Conservation (phyloP, 2,888 invertebrate genomes). For the Plebejus anna region DNA sequence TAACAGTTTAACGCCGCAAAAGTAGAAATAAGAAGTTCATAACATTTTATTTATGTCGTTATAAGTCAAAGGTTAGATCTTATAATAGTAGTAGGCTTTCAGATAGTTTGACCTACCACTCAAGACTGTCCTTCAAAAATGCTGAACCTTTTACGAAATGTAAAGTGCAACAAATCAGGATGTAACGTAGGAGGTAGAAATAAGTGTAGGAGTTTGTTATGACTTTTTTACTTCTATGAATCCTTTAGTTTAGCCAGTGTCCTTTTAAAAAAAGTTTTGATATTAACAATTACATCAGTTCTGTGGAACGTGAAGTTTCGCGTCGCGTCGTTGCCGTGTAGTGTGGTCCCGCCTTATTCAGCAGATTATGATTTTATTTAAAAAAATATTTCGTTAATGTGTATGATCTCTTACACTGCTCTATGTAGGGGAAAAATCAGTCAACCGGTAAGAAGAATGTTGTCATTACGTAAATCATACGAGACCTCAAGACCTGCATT, state of each 20-base stretch:
- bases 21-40: not conserved
- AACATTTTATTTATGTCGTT: not conserved
- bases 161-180: not conserved
- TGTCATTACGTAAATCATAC: slow-evolving; percentile 13
- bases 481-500: slow-evolving; percentile 13
- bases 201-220: not conserved
- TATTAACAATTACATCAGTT: no score
- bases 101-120: not conserved
- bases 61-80: not conserved
- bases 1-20: no score
- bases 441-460: slow-evolving; percentile 24
- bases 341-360: no score
- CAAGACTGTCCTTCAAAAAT: not conserved
- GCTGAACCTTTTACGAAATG: not conserved
- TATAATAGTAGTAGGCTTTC: not conserved
- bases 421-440: slow-evolving; percentile 19
- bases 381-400: not conserved
- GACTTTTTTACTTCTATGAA: not conserved
- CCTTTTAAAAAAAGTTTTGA: no score
- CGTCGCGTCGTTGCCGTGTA: no score
- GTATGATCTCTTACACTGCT: slow-evolving; percentile 1
- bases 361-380: not conserved
- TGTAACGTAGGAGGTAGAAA: not conserved
- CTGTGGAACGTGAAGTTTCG: no score
- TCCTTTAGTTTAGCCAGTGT: not conserved